Conservation (phyloP, 2,888 invertebrate species). For the Tribolium freemani region DNA sequence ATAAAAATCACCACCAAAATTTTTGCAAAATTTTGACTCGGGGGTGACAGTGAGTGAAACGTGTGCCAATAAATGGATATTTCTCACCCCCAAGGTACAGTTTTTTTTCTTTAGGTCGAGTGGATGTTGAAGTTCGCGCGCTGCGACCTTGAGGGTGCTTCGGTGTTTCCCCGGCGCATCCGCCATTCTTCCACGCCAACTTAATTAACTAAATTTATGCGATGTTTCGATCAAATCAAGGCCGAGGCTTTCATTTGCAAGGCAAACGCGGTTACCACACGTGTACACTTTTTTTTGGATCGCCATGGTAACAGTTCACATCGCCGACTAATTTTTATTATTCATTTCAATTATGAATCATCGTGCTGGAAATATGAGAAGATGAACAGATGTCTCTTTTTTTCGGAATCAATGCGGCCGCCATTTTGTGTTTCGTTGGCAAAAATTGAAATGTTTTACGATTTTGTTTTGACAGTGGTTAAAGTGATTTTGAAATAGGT, state of each 20-base stretch:
- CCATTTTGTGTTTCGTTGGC: constrained; percentile 9
- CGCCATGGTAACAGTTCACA: not conserved
- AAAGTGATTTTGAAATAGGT: constrained; percentile 2
- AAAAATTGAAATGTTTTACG: constrained; percentile 12
- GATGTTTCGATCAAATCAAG: not conserved
- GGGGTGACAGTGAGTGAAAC: constrained; percentile 18
- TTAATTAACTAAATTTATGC: not conserved
- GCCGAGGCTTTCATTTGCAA: not conserved
- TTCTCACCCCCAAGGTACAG: constrained; percentile 3
- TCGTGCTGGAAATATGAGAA: not conserved
- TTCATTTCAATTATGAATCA: not conserved
- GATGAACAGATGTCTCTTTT: constrained; percentile 14
- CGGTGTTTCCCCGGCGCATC: constrained; percentile 13
- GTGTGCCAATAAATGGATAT: constrained; percentile 30
- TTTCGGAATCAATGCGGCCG: constrained; percentile 15
- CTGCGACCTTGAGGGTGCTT: not conserved
- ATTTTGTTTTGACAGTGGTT: constrained; percentile 14
- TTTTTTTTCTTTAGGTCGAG: not conserved
- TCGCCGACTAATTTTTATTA: not conserved
- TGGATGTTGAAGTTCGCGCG: not conserved
- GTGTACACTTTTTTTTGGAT: not conserved
- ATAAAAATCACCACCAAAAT: not conserved
- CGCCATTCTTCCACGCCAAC: constrained; percentile 3
- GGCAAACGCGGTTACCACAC: not conserved
- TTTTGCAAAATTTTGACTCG: not conserved